Evolutionary conservation across 2,113 vertebrate genomes (phyloP).

Genomic region (Tragelaphus buxtoni): DNA sequence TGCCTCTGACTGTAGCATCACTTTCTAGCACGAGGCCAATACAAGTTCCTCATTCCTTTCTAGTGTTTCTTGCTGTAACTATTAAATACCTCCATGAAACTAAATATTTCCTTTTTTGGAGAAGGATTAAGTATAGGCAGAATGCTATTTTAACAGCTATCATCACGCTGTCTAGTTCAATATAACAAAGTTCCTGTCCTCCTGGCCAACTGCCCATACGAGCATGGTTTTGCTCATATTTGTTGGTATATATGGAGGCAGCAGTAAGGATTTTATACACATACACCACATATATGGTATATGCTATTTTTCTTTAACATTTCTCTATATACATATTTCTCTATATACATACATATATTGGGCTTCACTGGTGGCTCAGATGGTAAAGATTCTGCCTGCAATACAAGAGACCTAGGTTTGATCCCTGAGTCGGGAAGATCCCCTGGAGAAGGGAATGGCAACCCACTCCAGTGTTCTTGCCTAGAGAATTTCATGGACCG

Average conservation of each 20-base stretch:
- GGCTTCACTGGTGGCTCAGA: background rate
- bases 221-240: background rate
- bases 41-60: background rate
- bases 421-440: background rate
- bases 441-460: background rate
- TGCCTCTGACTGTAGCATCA: rapidly evolving
- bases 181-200: background rate
- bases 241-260: background rate
- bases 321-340: background rate
- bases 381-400: background rate
- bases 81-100: conserved; percentile 3
- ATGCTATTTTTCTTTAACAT: background rate
- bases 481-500: background rate
- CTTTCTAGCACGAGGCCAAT: background rate
- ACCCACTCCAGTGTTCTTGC: background rate
- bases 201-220: background rate
- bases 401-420: background rate
- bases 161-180: background rate
- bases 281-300: background rate
- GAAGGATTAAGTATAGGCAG: background rate
- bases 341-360: background rate
- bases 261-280: background rate
- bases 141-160: conserved; percentile 10
- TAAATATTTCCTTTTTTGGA: conserved; percentile 54
- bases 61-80: background rate